These are phyloP conservation scores for Drosophila percnosoma DNA, from an alignment of 2,888 invertebrate genomes.

Conservation along the genomic window DNA sequence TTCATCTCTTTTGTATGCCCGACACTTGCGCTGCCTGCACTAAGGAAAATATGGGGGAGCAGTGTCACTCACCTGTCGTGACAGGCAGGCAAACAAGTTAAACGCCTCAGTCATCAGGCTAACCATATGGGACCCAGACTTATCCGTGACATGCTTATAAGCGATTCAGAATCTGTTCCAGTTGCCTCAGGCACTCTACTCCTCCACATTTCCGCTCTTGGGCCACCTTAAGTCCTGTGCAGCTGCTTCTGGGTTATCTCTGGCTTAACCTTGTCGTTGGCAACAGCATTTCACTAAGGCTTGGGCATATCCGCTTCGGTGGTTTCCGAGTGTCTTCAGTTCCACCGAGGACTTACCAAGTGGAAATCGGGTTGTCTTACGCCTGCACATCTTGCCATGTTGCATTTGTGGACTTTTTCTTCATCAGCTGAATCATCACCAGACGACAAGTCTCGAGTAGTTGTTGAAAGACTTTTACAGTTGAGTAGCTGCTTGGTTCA, in stretches of 20 bases:
- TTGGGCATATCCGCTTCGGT: constrained; percentile 41
- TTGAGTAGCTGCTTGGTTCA: background rate
- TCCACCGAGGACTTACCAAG: constrained; percentile 55
- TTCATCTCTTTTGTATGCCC: constrained; percentile 60
- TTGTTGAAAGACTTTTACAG: constrained; percentile 11
- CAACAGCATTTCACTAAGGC: constrained; percentile 24
- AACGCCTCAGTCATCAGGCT: constrained; percentile 56
- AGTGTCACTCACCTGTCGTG: constrained; percentile 72
- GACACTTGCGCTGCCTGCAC: constrained; percentile 60
- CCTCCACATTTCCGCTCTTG: background rate
- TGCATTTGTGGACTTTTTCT: constrained; percentile 54
- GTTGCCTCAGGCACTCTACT: constrained; percentile 25
- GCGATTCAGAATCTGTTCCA: constrained; percentile 57
- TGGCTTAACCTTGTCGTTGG: constrained; percentile 70
- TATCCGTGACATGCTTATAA: constrained; percentile 45
- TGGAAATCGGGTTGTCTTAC: constrained; percentile 77
- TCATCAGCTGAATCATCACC: constrained; percentile 9
- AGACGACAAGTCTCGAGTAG: constrained; percentile 11
- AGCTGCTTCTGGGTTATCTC: constrained; percentile 14
- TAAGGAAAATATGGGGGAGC: constrained; percentile 29
- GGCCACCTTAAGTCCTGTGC: background rate
- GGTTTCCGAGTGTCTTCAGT: constrained; percentile 30
- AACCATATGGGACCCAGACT: constrained; percentile 43
- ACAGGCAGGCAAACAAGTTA: constrained; percentile 46
- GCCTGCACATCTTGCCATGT: constrained; percentile 53